Conservation (phyloP, 2,797 vertebrate species). For the Rhinoraja longicauda region DNA sequence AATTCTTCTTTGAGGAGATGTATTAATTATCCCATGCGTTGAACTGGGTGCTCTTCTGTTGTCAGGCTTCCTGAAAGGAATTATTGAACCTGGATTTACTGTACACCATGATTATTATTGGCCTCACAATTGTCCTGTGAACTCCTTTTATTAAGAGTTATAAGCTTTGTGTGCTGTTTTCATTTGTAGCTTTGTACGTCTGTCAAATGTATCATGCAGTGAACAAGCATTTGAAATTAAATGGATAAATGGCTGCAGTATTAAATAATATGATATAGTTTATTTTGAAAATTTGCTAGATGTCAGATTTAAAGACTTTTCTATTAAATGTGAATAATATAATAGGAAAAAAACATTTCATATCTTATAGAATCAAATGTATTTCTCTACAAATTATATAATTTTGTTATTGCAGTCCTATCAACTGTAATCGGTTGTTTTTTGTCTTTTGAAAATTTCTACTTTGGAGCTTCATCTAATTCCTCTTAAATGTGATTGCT, state of each 20-base stretch:
- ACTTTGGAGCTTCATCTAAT: background rate
- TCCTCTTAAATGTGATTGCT: background rate
- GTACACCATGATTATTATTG: background rate
- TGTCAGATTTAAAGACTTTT: background rate
- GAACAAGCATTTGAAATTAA: background rate
- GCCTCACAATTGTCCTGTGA: background rate
- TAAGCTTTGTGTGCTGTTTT: conserved; percentile 23
- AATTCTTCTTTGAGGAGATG: background rate
- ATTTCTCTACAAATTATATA: background rate
- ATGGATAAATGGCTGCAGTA: background rate
- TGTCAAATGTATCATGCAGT: background rate
- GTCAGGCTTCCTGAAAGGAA: background rate
- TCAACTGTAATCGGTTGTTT: background rate
- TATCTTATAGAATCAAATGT: background rate
- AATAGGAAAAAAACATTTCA: background rate
- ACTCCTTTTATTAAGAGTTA: conserved; percentile 17
- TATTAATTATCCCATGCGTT: background rate
- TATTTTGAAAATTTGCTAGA: background rate
- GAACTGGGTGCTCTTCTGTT: conserved; percentile 4
- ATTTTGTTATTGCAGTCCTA: background rate
- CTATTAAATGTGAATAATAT: background rate
- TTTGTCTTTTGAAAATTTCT: background rate
- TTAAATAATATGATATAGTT: background rate
- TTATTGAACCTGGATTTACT: conserved; percentile 9
- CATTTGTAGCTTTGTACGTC: background rate